phyloP scores from a whole-genome alignment of 2,888 invertebrate genomes.

The Phanerotoma sp. region DNA sequence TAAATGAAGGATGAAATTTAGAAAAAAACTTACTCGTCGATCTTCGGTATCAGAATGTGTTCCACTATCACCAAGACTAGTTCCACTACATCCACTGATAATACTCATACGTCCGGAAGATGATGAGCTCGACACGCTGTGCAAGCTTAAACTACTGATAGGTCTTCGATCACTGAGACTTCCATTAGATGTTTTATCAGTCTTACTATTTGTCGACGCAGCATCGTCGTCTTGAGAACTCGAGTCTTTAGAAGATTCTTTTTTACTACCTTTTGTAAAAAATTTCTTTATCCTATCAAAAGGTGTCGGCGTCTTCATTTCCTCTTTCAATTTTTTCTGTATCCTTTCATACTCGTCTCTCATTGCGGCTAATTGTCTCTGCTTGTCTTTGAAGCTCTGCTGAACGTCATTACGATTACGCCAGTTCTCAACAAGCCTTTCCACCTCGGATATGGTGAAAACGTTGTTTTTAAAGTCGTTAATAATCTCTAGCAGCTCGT shows the following conservation, averaged over 20 bases:
- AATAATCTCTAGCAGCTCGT: constrained; percentile 82
- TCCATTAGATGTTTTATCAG: constrained; percentile 37
- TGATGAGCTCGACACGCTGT: constrained; percentile 70
- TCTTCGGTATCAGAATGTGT: constrained; percentile 85
- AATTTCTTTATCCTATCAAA: constrained; percentile 78
- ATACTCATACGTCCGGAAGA: constrained; percentile 83
- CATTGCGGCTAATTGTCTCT: constrained; percentile 79
- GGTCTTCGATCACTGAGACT: constrained; percentile 61
- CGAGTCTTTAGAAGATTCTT: constrained; percentile 48
- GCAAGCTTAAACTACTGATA: constrained; percentile 69
- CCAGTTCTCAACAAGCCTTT: constrained; percentile 84
- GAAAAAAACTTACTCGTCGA: constrained; percentile 58
- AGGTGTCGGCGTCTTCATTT: constrained; percentile 76
- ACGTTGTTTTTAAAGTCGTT: constrained; percentile 89
- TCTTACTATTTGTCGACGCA: constrained; percentile 29
- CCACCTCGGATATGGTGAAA: constrained; percentile 81
- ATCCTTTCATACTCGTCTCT: constrained; percentile 80
- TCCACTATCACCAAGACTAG: constrained; percentile 81
- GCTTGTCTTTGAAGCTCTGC: constrained; percentile 81
- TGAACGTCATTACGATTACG: constrained; percentile 84
- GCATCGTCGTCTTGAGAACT: constrained; percentile 28
- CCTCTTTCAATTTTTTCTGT: constrained; percentile 74
- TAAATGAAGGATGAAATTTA: not conserved
- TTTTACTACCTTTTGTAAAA: constrained; percentile 69
- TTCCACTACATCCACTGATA: constrained; percentile 71